A percentile compares a stretch with the other conserved stretches of the same genome.
Evolutionary conservation across 2,888 invertebrate species (phyloP).

Genomic region (Plebejus argus): DNA sequence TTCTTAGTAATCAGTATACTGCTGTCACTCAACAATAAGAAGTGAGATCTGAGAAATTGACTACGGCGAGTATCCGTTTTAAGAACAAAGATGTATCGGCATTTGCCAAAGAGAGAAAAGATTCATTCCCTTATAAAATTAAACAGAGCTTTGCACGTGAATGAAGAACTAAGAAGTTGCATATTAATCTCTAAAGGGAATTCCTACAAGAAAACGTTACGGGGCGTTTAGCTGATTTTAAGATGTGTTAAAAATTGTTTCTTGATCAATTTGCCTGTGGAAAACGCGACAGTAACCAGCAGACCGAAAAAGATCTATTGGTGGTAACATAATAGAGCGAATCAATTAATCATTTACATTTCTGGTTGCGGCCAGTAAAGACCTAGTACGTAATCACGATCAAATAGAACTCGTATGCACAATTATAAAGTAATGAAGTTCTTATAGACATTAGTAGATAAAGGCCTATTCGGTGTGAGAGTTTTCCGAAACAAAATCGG

Average conservation of each 20-base stretch:
- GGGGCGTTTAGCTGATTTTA: background rate
- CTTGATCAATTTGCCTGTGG: background rate
- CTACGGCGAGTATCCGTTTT: background rate
- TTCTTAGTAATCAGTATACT: background rate
- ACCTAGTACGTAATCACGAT: background rate
- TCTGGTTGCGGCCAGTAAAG: background rate
- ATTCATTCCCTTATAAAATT: background rate
- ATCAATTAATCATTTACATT: conserved; percentile 9
- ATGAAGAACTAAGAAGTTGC: background rate
- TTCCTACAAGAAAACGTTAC: background rate
- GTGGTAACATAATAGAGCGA: background rate
- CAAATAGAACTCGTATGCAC: background rate
- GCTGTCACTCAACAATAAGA: background rate
- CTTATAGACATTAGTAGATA: background rate
- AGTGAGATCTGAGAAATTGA: background rate
- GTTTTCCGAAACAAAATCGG: too few relatives aligned
- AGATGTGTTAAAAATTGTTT: background rate
- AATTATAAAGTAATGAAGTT: background rate
- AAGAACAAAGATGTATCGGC: background rate
- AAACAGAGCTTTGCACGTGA: background rate
- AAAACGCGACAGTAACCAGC: background rate
- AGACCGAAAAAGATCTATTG: background rate
- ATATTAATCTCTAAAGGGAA: background rate
- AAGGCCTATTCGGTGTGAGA: too few relatives aligned
- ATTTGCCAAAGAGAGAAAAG: too few relatives aligned